Evolutionary conservation across 2,888 invertebrate genomes (phyloP).

Genomic region (Poecilus cupreus): DNA sequence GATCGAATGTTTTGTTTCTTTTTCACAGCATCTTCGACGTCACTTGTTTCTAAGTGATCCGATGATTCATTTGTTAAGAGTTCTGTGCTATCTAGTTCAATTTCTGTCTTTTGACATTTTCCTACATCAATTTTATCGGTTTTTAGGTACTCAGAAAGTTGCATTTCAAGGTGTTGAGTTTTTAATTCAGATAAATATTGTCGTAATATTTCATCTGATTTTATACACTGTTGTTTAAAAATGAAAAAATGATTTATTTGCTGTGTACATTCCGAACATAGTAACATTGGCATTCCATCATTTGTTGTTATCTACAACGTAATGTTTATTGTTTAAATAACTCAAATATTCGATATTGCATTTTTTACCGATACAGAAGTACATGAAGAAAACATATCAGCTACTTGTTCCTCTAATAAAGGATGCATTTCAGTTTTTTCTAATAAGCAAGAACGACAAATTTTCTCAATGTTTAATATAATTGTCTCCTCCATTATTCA

Average conservation of each 20-base stretch:
- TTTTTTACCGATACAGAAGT: conserved; percentile 66
- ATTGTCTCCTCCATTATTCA: conserved; percentile 43
- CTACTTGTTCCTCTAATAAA: conserved; percentile 68
- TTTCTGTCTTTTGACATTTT: conserved; percentile 25
- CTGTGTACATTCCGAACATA: conserved; percentile 66
- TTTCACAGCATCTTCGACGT: conserved; percentile 50
- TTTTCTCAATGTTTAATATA: conserved; percentile 65
- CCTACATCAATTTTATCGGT: conserved; percentile 59
- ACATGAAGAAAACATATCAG: conserved; percentile 67
- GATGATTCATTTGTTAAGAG: conserved; percentile 17
- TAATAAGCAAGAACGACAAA: conserved; percentile 74
- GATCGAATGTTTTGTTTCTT: conserved; percentile 42
- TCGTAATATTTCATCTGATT: conserved; percentile 65
- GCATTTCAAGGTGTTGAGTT: conserved; percentile 58
- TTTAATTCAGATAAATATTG: conserved; percentile 62
- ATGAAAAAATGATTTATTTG: conserved; percentile 65
- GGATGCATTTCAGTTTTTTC: conserved; percentile 70
- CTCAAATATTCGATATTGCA: background rate
- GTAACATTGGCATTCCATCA: conserved; percentile 65
- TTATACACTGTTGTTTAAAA: conserved; percentile 67
- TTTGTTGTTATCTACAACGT: conserved; percentile 63
- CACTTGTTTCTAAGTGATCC: conserved; percentile 31
- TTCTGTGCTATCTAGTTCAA: conserved; percentile 44
- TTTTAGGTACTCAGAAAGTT: conserved; percentile 61
- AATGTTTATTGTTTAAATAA: conserved; percentile 12